Evolutionary conservation across 2,113 vertebrate genomes (phyloP).

Genomic region (Sceloporus undulatus): DNA sequence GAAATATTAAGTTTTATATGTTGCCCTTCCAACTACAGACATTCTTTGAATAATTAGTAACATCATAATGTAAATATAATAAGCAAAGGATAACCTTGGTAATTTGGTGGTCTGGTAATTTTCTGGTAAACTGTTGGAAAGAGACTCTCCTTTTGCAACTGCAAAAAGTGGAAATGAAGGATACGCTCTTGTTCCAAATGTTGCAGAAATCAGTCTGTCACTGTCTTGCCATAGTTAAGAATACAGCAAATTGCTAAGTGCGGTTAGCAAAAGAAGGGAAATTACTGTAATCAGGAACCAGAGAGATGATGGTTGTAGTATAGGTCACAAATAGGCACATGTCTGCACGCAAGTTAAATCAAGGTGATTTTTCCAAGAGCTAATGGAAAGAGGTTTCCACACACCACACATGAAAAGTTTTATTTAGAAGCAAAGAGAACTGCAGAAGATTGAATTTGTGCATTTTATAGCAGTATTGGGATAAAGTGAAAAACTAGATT

Average conservation of each 20-base stretch:
- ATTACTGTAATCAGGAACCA: background rate
- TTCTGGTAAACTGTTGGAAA: background rate
- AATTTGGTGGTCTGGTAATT: too few species aligned
- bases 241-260: background rate
- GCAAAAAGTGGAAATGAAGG: background rate
- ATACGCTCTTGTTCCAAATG: background rate
- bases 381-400: background rate
- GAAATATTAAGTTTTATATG: background rate
- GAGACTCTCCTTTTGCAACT: background rate
- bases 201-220: background rate
- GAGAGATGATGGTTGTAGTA: constrained; percentile 7
- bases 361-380: background rate
- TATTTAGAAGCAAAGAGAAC: background rate
- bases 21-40: background rate
- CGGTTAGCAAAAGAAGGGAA: background rate
- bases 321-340: background rate
- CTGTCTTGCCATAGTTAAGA: background rate
- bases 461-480: constrained; percentile 27
- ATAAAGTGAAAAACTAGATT: constrained; percentile 46
- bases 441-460: constrained; percentile 26
- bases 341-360: background rate
- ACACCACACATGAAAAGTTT: background rate
- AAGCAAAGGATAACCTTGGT: too few species aligned
- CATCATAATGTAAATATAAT: background rate
- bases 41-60: background rate